Conservation (phyloP, 2,113 vertebrate species). For the Indicator indicator region DNA sequence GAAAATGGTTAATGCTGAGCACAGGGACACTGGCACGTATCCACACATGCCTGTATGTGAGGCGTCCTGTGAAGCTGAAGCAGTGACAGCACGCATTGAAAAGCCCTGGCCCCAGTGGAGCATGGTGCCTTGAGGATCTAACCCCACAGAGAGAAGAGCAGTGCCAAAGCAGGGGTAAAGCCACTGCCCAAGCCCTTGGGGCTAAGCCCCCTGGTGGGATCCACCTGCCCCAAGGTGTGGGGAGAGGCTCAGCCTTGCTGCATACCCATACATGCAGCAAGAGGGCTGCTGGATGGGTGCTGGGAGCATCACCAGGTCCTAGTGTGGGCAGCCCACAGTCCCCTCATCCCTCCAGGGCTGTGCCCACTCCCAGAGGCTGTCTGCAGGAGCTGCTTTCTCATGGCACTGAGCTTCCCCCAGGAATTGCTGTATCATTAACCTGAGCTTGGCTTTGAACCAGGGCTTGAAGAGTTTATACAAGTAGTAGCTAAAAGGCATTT, state of each 20-base stretch:
- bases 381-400: neutral
- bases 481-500: constrained; percentile 66
- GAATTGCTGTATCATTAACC: neutral
- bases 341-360: neutral
- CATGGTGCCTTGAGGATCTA: accelerated
- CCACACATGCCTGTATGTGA: neutral
- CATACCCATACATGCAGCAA: neutral
- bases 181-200: neutral
- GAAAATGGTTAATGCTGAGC: neutral
- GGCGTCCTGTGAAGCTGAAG: neutral
- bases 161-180: neutral
- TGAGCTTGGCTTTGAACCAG: constrained; percentile 43
- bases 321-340: neutral
- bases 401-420: neutral
- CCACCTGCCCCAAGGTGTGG: neutral
- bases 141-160: neutral
- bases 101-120: neutral
- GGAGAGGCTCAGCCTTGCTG: neutral
- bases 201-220: accelerated
- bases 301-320: neutral
- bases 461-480: constrained; percentile 38
- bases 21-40: accelerated
- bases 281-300: neutral
- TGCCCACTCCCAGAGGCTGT: accelerated
- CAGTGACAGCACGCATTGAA: neutral